phyloP scores from a whole-genome alignment of 92 coral and sea anemone species.

The Chrysogorgia sp. region DNA sequence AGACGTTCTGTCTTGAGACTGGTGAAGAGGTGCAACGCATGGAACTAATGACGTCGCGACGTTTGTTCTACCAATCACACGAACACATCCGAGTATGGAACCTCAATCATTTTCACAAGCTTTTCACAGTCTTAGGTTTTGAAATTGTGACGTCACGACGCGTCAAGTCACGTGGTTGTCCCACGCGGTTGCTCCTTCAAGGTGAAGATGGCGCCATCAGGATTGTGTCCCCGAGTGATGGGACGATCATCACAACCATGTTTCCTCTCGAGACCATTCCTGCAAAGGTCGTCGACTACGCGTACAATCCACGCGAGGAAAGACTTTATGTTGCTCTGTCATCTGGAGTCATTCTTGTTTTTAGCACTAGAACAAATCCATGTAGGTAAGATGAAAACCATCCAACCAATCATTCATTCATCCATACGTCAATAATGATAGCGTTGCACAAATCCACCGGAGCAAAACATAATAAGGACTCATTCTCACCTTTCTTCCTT shows the following conservation, averaged over 20 bases:
- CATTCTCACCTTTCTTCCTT: too few species aligned
- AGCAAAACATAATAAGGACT: too few species aligned
- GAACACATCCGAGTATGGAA: conserved; percentile 88
- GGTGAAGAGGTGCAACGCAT: conserved; percentile 82
- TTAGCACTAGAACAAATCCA: conserved; percentile 85
- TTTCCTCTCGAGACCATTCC: conserved; percentile 78
- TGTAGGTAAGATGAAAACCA: conserved; percentile 91
- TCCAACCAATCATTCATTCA: too few species aligned
- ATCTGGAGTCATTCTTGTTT: conserved; percentile 79
- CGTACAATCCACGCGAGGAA: conserved; percentile 85
- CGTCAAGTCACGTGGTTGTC: conserved; percentile 77
- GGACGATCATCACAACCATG: conserved; percentile 80
- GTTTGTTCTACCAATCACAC: conserved; percentile 74
- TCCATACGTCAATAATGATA: too few species aligned
- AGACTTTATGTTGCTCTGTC: conserved; percentile 78
- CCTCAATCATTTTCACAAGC: conserved; percentile 84
- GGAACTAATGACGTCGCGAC: conserved; percentile 72
- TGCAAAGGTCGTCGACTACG: conserved; percentile 72
- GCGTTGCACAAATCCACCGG: too few species aligned
- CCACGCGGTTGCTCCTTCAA: conserved; percentile 75
- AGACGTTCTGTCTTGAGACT: conserved; percentile 85
- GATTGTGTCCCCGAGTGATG: conserved; percentile 89
- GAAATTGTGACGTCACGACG: conserved; percentile 61
- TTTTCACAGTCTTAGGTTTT: conserved; percentile 82
- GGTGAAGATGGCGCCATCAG: conserved; percentile 92